Evolutionary conservation across 2,888 invertebrate species (phyloP).

Genomic region (Leptopilina myrica): DNA sequence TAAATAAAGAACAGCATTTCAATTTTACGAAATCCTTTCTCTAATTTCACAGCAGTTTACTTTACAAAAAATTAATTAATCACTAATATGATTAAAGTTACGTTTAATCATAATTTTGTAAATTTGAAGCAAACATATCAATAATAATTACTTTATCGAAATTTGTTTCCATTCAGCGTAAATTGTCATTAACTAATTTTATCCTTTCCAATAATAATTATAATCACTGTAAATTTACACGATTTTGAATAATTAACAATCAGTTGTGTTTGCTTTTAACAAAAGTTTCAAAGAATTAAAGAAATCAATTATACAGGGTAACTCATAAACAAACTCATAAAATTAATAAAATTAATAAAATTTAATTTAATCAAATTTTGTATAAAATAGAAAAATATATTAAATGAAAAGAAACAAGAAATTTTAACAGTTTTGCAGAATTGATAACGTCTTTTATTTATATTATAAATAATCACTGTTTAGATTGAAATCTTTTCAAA

Average conservation of each 20-base stretch:
- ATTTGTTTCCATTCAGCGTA: neutral
- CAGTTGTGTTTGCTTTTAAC: slow-evolving; percentile 24
- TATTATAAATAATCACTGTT: neutral
- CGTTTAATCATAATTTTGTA: neutral
- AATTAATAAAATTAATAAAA: too few relatives aligned
- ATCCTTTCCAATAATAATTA: neutral
- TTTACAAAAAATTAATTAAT: neutral
- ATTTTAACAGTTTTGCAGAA: too few relatives aligned
- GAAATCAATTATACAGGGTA: slow-evolving; percentile 26
- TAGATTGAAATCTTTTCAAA: neutral
- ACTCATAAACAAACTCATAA: slow-evolving; percentile 39
- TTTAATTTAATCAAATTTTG: too few relatives aligned
- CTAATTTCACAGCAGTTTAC: neutral
- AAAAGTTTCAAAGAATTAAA: neutral
- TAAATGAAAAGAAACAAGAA: neutral
- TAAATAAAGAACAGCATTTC: neutral
- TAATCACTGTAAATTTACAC: too few relatives aligned
- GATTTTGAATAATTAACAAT: neutral
- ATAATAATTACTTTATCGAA: neutral
- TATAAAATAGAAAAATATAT: neutral
- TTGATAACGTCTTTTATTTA: neutral
- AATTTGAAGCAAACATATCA: neutral
- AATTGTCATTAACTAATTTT: neutral
- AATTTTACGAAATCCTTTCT: neutral
- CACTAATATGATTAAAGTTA: neutral